Evolutionary conservation across 2,113 vertebrate genomes (phyloP), one percentile per base, ranked within the genome.

Genomic region (Cynocephalus volans): DNA sequence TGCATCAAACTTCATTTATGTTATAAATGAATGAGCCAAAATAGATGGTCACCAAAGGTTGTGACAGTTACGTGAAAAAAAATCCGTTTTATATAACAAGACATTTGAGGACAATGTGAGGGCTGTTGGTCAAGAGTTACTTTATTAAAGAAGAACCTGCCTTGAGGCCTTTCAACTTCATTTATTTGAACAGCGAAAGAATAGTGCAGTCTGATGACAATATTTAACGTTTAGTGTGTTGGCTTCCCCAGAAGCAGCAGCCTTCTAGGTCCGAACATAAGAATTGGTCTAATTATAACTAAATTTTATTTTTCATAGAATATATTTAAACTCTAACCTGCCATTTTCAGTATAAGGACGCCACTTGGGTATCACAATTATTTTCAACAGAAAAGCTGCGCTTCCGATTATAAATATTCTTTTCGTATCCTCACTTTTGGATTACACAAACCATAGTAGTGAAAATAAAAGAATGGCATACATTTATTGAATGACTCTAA

Each of bases 71-170:
- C 5, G 79, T 31, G 26, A 52, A 91, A 64, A 64, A 67, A 21
- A 81, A 8, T 45, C 17, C 2, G 50, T 87, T 23, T 92, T 52
- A 91, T 97, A 73, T 97, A 85, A 96, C 56, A 86, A 95, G 73
- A 93, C 31, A 85, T 41, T 1, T 4, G 52, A 93, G 50, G 69
- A 87, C 0, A 6, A 58, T 52, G 7, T 65, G 54, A 94, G 92
- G 88, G 17, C 70, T 94, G 14, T 90, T 79, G 88, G 10, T 96
- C 87, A 93, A 19, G 12, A 26, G 0, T 76, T 1, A 0, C 79
- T 93, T 83, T 95, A 28, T 50, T 98, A 72, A 96, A 95, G 56
- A 93, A 69, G 31, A 89, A 21, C 52, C 96, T 92, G 14, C 23
- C 45, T 96, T 96, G 96, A 92, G 84, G 62, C 41, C 67, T 87